Percentiles rank a stretch among this genome's conserved stretches.
Conservation (phyloP, 2,797 vertebrate species). For the Manis crassicaudata region DNA sequence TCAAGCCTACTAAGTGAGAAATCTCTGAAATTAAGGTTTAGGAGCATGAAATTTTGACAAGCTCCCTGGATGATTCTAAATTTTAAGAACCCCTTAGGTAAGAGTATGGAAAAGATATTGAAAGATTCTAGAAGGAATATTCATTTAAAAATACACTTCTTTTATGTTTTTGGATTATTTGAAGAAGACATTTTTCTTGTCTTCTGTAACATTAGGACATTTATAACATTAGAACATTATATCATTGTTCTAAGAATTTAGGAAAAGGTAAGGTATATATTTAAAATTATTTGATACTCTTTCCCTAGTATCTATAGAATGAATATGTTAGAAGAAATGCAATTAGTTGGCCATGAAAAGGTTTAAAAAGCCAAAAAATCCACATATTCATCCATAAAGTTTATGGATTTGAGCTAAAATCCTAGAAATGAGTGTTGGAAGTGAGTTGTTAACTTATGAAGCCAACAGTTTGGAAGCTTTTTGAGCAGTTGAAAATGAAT, state of each 20-base stretch:
- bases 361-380: not conserved
- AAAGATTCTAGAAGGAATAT: not conserved
- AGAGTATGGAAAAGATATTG: not conserved
- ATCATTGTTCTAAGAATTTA: not conserved
- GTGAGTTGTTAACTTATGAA: not conserved
- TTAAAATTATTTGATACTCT: not conserved
- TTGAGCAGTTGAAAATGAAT: conserved; percentile 25
- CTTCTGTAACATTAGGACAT: no score
- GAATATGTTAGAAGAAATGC: not conserved
- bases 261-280: not conserved
- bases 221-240: no score
- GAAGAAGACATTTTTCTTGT: not conserved
- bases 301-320: not conserved
- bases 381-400: not conserved
- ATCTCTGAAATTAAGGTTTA: not conserved
- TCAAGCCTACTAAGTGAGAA: not conserved
- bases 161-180: not conserved
- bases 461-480: not conserved
- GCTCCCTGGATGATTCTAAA: not conserved
- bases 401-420: conserved; percentile 23
- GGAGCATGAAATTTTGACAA: not conserved
- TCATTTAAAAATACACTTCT: not conserved
- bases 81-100: not conserved
- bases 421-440: not conserved
- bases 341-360: not conserved